A percentile compares a stretch with the other conserved stretches of the same genome.
Evolutionary conservation across 1,140 invertebrate genomes (phyloP).

Genomic region (Achatina immaculata): DNA sequence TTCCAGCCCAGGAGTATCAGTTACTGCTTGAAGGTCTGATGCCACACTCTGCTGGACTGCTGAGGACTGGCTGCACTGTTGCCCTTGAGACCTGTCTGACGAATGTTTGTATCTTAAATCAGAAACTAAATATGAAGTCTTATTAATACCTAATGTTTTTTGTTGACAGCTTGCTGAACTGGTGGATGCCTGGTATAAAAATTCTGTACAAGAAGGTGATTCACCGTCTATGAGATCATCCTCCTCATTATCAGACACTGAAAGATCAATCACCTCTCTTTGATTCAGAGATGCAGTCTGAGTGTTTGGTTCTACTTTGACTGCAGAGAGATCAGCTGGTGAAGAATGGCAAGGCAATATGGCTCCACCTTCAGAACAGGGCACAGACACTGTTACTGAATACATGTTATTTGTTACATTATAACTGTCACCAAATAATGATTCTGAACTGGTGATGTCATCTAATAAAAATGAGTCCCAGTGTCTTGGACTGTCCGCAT

Average conservation of each 20-base stretch:
- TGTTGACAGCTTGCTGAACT: background rate
- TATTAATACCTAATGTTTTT: background rate
- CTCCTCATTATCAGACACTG: background rate
- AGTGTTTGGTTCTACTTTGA: constrained; percentile 8
- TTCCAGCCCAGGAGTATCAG: background rate
- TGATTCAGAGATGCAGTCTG: background rate
- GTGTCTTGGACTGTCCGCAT: background rate
- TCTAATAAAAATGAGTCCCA: background rate
- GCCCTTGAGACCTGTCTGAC: background rate
- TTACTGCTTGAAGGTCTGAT: too few relatives aligned
- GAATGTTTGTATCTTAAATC: background rate
- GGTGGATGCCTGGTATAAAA: background rate
- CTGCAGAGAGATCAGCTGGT: background rate
- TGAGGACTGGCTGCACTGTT: background rate
- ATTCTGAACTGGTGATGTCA: background rate
- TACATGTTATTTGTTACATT: background rate
- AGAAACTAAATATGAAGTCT: background rate
- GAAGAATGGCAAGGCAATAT: background rate
- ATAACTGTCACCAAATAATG: background rate
- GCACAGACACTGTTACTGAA: background rate
- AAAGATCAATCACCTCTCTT: constrained; percentile 5
- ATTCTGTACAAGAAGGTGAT: background rate
- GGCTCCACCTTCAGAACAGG: background rate
- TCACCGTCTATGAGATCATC: background rate
- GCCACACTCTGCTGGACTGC: too few relatives aligned